Conservation (phyloP, 1,140 invertebrate species). For the Diuraphis noxia region DNA sequence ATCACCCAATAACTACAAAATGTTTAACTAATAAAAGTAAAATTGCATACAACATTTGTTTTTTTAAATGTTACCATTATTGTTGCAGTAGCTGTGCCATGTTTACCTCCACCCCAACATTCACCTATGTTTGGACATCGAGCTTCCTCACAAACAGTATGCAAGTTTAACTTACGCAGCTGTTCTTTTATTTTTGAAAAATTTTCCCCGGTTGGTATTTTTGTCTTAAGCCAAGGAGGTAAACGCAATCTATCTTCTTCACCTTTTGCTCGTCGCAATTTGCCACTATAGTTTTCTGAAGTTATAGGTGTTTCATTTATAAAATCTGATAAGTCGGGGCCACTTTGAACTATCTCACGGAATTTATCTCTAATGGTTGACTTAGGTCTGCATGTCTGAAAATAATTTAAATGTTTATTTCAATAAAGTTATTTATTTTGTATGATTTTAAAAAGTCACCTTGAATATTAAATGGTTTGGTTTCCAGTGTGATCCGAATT, state of each 20-base stretch:
- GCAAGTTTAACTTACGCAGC: slow-evolving; percentile 84
- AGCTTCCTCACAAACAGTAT: slow-evolving; percentile 98
- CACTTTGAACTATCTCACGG: slow-evolving; percentile 66
- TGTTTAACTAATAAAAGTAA: background rate
- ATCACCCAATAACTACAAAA: slow-evolving; percentile 81
- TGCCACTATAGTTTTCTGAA: slow-evolving; percentile 72
- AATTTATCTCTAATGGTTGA: slow-evolving; percentile 58
- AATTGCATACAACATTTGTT: background rate
- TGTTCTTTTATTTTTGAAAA: slow-evolving; percentile 85
- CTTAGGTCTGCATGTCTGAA: slow-evolving; percentile 42
- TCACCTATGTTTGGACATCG: slow-evolving; percentile 99
- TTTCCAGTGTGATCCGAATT: slow-evolving; percentile 34
- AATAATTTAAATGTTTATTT: background rate
- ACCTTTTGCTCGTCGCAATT: slow-evolving; percentile 81
- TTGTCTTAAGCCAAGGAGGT: slow-evolving; percentile 95
- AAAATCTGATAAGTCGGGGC: slow-evolving; percentile 70
- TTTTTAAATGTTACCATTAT: slow-evolving; percentile 73
- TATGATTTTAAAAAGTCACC: background rate
- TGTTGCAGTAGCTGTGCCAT: slow-evolving; percentile 85
- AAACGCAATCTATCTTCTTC: slow-evolving; percentile 80
- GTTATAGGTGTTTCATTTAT: slow-evolving; percentile 52
- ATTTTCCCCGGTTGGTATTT: slow-evolving; percentile 89
- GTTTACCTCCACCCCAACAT: slow-evolving; percentile 95
- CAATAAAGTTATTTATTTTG: background rate
- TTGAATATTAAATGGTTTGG: background rate